phyloP scores from a whole-genome alignment of 2,888 invertebrate species.

The Nomada lathburiana region DNA sequence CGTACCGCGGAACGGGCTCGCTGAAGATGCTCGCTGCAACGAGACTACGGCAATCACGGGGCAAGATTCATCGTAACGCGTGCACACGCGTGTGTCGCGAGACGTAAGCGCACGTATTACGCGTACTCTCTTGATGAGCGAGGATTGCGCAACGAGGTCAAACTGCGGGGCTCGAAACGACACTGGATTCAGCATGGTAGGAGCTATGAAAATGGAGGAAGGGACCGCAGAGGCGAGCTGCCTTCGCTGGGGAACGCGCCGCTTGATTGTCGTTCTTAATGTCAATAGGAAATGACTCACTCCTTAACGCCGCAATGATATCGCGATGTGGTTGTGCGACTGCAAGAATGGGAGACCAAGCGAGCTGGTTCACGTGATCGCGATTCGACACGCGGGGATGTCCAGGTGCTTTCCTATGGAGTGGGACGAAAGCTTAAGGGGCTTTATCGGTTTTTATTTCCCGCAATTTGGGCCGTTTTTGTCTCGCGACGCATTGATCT shows the following conservation, averaged over 20 bases:
- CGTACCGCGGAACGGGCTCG: slow-evolving; percentile 32
- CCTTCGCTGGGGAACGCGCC: slow-evolving; percentile 36
- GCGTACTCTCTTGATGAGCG: slow-evolving; percentile 44
- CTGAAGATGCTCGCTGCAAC: slow-evolving; percentile 17
- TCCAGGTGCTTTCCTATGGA: slow-evolving; percentile 26
- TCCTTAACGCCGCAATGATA: slow-evolving; percentile 73
- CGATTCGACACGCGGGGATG: slow-evolving; percentile 64
- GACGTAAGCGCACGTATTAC: slow-evolving; percentile 12
- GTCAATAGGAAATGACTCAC: slow-evolving; percentile 77
- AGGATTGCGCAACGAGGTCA: slow-evolving; percentile 74
- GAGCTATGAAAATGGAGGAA: slow-evolving; percentile 43
- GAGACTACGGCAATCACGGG: neutral
- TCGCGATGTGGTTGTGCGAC: slow-evolving; percentile 59
- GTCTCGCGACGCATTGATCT: no score
- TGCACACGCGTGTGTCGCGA: neutral
- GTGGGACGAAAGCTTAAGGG: neutral
- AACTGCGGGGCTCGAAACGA: slow-evolving; percentile 34
- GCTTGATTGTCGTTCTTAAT: slow-evolving; percentile 73
- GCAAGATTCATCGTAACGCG: slow-evolving; percentile 56
- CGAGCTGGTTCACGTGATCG: slow-evolving; percentile 52
- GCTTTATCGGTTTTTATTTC: no score
- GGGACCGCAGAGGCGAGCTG: slow-evolving; percentile 21
- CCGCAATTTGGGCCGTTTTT: no score
- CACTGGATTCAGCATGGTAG: slow-evolving; percentile 46
- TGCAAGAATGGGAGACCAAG: slow-evolving; percentile 20